phyloP scores from a whole-genome alignment of 2,888 invertebrate species.

The Mellilla xanthometata region DNA sequence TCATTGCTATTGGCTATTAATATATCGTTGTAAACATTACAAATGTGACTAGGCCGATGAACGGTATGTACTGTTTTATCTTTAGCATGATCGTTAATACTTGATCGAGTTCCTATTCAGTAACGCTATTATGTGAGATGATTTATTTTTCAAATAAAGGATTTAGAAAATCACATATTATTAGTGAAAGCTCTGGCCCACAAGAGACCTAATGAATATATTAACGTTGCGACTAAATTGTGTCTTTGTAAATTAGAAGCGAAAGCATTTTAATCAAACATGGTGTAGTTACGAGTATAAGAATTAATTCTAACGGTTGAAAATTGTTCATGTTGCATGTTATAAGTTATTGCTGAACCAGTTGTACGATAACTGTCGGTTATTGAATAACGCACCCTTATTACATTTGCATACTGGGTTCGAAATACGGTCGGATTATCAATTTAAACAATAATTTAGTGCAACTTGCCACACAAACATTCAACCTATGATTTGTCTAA shows the following conservation, averaged over 20 bases:
- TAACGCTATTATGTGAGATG: too few species aligned
- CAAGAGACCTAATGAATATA: background rate
- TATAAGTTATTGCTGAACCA: slow-evolving; percentile 32
- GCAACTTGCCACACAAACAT: slow-evolving; percentile 35
- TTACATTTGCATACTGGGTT: slow-evolving; percentile 51
- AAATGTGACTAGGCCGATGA: slow-evolving; percentile 5
- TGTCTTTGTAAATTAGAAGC: background rate
- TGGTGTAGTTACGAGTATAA: background rate
- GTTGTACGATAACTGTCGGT: slow-evolving; percentile 39
- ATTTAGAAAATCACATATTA: too few species aligned
- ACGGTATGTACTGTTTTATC: background rate
- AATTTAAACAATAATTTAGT: slow-evolving; percentile 42
- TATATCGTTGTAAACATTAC: slow-evolving; percentile 13
- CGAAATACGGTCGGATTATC: slow-evolving; percentile 36
- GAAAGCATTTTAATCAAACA: slow-evolving; percentile 2
- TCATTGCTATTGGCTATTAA: slow-evolving; percentile 17
- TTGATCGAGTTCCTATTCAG: too few species aligned
- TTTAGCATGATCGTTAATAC: too few species aligned
- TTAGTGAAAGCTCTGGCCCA: background rate
- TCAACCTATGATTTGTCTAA: slow-evolving; percentile 44
- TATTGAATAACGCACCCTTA: slow-evolving; percentile 46
- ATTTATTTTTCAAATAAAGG: too few species aligned
- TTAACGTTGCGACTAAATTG: background rate
- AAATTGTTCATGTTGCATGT: slow-evolving; percentile 13
- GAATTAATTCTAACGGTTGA: slow-evolving; percentile 5